phyloP scores from a whole-genome alignment of 2,888 invertebrate genomes.

The Acanthococcus lagerstroemiae region DNA sequence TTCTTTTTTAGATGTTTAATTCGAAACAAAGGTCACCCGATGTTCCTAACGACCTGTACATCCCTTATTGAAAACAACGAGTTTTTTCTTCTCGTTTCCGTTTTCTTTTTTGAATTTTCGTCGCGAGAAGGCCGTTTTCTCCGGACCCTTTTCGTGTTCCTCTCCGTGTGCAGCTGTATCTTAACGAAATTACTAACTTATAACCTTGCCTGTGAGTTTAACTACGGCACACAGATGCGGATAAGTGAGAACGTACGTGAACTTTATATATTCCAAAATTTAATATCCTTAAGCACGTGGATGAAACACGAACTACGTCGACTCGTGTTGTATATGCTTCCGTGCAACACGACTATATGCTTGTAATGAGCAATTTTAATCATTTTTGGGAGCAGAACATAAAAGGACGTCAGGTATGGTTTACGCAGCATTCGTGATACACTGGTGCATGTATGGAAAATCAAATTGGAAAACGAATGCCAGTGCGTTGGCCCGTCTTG shows the following conservation, averaged over 20 bases:
- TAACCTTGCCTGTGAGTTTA: conserved; percentile 13
- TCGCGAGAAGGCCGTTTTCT: background rate
- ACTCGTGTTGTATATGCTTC: too few species aligned
- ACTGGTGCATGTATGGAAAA: too few species aligned
- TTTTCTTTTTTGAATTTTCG: conserved; percentile 17
- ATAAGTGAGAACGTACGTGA: conserved; percentile 28
- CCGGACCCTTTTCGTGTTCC: background rate
- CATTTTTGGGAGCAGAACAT: too few species aligned
- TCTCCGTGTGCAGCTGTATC: conserved; percentile 8
- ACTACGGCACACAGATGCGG: conserved; percentile 26
- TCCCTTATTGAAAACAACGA: conserved; percentile 24
- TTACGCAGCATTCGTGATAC: too few species aligned
- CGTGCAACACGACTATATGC: too few species aligned
- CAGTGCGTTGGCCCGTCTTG: too few species aligned
- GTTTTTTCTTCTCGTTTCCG: background rate
- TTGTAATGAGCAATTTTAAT: too few species aligned
- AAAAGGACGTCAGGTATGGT: too few species aligned
- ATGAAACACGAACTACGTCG: too few species aligned
- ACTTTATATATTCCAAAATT: too few species aligned
- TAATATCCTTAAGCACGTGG: too few species aligned
- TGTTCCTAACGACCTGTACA: conserved; percentile 28
- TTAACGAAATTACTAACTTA: conserved; percentile 27
- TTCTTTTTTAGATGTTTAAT: conserved; percentile 15
- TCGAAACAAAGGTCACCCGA: conserved; percentile 26
- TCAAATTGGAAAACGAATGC: too few species aligned